phyloP scores from a whole-genome alignment of 2,888 invertebrate genomes.

The Elmis aenea region DNA sequence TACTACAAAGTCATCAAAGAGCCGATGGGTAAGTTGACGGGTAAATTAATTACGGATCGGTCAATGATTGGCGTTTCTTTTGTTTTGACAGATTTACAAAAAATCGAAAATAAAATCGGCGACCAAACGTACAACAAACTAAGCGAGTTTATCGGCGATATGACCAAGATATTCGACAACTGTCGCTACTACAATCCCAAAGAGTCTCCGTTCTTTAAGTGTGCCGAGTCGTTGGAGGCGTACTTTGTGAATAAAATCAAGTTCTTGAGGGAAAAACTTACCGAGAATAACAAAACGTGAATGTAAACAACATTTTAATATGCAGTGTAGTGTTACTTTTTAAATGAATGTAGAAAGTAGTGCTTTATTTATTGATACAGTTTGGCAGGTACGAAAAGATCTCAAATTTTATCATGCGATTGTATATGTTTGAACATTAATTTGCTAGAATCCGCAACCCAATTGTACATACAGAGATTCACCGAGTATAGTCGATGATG shows the following conservation, averaged over 20 bases:
- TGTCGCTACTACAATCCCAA: constrained; percentile 96
- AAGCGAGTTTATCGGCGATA: constrained; percentile 94
- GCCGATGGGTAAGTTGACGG: constrained; percentile 77
- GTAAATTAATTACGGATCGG: constrained; percentile 1
- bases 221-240: constrained; percentile 91
- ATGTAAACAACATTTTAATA: no score
- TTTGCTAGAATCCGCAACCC: no score
- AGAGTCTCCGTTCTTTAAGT: constrained; percentile 92
- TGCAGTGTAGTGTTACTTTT: no score
- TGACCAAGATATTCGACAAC: constrained; percentile 98
- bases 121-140: constrained; percentile 78
- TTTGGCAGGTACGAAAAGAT: no score
- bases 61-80: constrained; percentile 10
- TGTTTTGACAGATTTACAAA: constrained; percentile 76
- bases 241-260: constrained; percentile 94
- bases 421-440: no score
- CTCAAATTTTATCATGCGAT: no score
- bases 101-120: constrained; percentile 82
- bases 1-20: constrained; percentile 95
- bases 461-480: no score
- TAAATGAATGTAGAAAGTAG: no score
- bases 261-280: constrained; percentile 77
- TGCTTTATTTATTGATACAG: no score
- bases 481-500: no score
- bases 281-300: constrained; percentile 48